Conservation (phyloP, 1,140 invertebrate genomes). For the Metaphire vulgaris region DNA sequence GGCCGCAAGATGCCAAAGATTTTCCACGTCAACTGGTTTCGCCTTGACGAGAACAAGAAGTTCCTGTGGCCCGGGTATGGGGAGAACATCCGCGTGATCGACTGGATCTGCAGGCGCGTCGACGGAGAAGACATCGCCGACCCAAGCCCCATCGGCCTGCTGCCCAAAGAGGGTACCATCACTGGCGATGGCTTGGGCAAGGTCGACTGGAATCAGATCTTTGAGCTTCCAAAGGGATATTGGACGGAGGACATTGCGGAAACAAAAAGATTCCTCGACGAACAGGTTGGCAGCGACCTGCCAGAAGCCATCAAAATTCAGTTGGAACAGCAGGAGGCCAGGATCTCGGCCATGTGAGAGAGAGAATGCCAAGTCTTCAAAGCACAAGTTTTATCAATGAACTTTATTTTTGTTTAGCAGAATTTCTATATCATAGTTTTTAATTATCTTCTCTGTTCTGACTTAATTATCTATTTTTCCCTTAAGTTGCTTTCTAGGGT, state of each 20-base stretch:
- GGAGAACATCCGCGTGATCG: constrained; percentile 89
- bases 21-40: constrained; percentile 99
- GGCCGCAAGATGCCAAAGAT: constrained; percentile 53
- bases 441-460: too few species aligned
- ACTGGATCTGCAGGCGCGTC: constrained; percentile 83
- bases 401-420: too few species aligned
- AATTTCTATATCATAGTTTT: too few species aligned
- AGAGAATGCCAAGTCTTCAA: too few species aligned
- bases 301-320: constrained; percentile 67
- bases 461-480: too few species aligned
- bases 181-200: constrained; percentile 56
- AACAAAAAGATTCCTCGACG: constrained; percentile 75
- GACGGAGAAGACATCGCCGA: constrained; percentile 59
- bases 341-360: constrained; percentile 37
- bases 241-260: constrained; percentile 77
- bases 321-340: constrained; percentile 63
- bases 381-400: too few species aligned
- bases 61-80: constrained; percentile 98
- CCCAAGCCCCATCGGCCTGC: constrained; percentile 44
- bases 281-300: constrained; percentile 79
- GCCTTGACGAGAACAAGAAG: constrained; percentile 68
- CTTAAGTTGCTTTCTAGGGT: too few species aligned
- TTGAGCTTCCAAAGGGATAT: constrained; percentile 76
- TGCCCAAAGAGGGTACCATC: constrained; percentile 38
- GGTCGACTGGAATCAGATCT: constrained; percentile 59